Evolutionary conservation across 2,797 vertebrate species (phyloP).

Genomic region (Anguilla pacifica): DNA sequence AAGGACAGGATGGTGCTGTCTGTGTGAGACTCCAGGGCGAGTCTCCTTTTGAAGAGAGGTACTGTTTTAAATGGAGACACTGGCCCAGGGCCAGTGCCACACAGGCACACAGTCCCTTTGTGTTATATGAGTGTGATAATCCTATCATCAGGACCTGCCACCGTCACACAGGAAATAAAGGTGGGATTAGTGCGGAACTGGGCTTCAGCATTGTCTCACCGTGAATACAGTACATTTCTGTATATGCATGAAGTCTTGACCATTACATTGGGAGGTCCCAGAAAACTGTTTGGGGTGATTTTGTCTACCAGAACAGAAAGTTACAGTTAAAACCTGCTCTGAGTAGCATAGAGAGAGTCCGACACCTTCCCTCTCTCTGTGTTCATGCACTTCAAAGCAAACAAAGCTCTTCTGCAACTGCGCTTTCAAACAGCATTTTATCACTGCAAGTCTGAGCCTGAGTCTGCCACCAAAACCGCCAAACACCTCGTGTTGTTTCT

Average conservation of each 20-base stretch:
- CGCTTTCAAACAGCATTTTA: constrained; percentile 51
- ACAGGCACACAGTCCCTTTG: constrained; percentile 7
- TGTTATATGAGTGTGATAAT: background rate
- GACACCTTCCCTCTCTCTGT: constrained; percentile 21
- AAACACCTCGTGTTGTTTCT: constrained; percentile 61
- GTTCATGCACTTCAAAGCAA: constrained; percentile 45
- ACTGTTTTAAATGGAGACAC: background rate
- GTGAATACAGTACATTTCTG: background rate
- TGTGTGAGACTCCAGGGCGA: background rate
- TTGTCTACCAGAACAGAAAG: constrained; percentile 40
- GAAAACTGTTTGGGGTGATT: background rate
- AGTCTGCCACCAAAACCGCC: constrained; percentile 48
- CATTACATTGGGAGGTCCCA: background rate
- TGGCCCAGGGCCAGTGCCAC: constrained; percentile 6
- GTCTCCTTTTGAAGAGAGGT: background rate
- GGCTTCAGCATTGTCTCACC: background rate
- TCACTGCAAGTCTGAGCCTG: constrained; percentile 59
- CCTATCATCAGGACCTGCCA: background rate
- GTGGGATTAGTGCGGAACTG: background rate
- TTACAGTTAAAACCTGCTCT: constrained; percentile 51
- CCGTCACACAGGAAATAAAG: background rate
- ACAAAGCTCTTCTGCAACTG: constrained; percentile 54
- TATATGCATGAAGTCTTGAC: background rate
- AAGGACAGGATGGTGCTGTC: background rate
- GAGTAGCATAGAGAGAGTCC: constrained; percentile 43